phyloP scores from a whole-genome alignment of 2,888 invertebrate genomes.

The Oscheius sp. region DNA sequence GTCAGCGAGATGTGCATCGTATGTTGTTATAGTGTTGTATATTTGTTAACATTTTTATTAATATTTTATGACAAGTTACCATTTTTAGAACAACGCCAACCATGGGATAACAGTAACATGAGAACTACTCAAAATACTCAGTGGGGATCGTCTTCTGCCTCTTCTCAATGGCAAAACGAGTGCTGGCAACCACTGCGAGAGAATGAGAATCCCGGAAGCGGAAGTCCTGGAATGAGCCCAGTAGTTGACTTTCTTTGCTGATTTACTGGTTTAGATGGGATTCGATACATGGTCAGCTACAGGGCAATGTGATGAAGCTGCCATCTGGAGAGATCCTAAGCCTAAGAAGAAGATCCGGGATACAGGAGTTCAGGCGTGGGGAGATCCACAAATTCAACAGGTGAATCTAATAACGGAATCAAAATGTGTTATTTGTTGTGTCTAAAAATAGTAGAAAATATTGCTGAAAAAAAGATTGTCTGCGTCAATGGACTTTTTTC shows the following conservation, averaged over 20 bases:
- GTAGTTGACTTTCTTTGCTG: not conserved
- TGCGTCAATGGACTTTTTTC: no score
- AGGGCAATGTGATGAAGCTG: not conserved
- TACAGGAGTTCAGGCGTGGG: constrained; percentile 21
- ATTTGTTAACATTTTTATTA: not conserved
- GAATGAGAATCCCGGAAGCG: not conserved
- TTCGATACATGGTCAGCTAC: constrained; percentile 17
- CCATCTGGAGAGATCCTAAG: constrained; percentile 21
- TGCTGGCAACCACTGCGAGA: constrained; percentile 13
- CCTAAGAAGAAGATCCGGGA: constrained; percentile 25
- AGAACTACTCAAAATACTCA: not conserved
- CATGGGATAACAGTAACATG: constrained; percentile 2
- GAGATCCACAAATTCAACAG: constrained; percentile 20
- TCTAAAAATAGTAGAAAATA: no score
- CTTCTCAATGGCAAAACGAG: constrained; percentile 17
- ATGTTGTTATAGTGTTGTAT: constrained; percentile 1
- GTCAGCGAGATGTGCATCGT: constrained; percentile 28
- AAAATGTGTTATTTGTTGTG: not conserved
- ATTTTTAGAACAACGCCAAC: constrained; percentile 14
- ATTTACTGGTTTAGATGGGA: not conserved
- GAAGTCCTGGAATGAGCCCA: constrained; percentile 4
- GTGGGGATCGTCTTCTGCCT: not conserved
- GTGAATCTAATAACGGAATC: not conserved
- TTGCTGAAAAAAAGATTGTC: no score
- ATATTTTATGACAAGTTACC: no score